Evolutionary conservation across 2,888 invertebrate species (phyloP).

Genomic region (Volucella bombylans): DNA sequence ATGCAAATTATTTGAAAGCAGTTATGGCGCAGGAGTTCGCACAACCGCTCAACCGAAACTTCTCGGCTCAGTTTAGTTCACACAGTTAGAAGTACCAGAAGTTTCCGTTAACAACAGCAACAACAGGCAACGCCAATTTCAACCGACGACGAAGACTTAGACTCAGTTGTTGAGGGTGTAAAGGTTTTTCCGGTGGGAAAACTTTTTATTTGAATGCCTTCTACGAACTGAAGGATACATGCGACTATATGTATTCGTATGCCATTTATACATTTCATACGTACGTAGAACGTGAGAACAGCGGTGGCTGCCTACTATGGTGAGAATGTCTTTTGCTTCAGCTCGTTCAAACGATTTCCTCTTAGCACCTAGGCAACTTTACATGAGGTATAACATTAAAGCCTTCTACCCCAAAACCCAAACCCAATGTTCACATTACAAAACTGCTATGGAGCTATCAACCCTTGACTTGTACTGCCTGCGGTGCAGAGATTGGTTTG

Average conservation of each 20-base stretch:
- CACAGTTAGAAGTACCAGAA: conserved; percentile 33
- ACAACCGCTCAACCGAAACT: conserved; percentile 64
- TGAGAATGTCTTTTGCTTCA: conserved; percentile 58
- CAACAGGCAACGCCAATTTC: conserved; percentile 64
- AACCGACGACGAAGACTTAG: conserved; percentile 57
- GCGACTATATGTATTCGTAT: not conserved
- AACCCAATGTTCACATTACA: conserved; percentile 1
- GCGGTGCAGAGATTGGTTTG: conserved; percentile 62
- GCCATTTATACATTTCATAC: not conserved
- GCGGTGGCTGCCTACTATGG: conserved; percentile 24
- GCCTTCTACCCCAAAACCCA: not conserved
- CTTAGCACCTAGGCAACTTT: conserved; percentile 56
- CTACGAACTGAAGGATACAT: conserved; percentile 15
- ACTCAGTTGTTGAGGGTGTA: conserved; percentile 61
- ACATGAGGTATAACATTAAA: conserved; percentile 43
- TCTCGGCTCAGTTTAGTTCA: conserved; percentile 59
- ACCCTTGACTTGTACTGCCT: conserved; percentile 53
- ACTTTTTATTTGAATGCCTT: conserved; percentile 70
- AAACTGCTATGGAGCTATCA: conserved; percentile 21
- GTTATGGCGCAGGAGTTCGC: conserved; percentile 45
- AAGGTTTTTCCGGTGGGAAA: conserved; percentile 66
- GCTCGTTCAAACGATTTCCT: conserved; percentile 57
- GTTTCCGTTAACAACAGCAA: conserved; percentile 68
- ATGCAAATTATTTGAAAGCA: conserved; percentile 69
- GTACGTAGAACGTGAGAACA: conserved; percentile 18